These are phyloP conservation scores for Hedychridium roseum DNA, from an alignment of 2,888 invertebrate genomes.

Conservation along the genomic window DNA sequence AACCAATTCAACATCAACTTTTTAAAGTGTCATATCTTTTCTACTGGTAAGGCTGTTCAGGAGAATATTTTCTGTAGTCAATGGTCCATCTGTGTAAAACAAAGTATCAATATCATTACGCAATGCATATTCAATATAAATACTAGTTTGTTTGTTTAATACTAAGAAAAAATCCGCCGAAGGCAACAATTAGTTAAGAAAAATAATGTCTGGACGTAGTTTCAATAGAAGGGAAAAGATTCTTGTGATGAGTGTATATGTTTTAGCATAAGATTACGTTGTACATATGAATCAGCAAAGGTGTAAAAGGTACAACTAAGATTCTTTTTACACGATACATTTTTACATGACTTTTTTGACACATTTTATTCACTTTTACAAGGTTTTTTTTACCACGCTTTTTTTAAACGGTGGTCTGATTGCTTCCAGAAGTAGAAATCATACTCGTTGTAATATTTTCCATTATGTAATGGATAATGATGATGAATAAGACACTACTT, in stretches of 20 bases:
- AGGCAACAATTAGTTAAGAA: neutral
- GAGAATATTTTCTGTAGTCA: conserved; percentile 53
- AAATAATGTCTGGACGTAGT: neutral
- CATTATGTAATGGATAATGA: too few relatives aligned
- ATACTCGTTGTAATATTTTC: too few relatives aligned
- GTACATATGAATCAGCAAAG: neutral
- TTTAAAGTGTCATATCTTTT: conserved; percentile 46
- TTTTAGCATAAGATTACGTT: neutral
- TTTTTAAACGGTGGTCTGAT: too few relatives aligned
- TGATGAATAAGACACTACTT: too few relatives aligned
- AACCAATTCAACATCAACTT: too few relatives aligned
- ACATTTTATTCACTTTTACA: too few relatives aligned
- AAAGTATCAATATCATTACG: neutral
- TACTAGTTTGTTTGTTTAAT: neutral
- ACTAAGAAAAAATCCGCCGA: neutral
- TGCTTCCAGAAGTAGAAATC: too few relatives aligned
- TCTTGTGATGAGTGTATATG: neutral
- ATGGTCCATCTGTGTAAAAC: conserved; percentile 45
- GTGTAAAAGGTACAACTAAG: too few relatives aligned
- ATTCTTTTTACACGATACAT: too few relatives aligned
- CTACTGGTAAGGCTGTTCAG: conserved; percentile 43
- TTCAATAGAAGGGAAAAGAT: neutral
- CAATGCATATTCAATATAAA: conserved; percentile 1
- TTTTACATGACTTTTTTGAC: too few relatives aligned
- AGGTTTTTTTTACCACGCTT: too few relatives aligned